Percentiles rank a stretch among this genome's conserved stretches.
Evolutionary conservation across 2,113 vertebrate genomes (phyloP).

Genomic region (Pseudorasbora parva): DNA sequence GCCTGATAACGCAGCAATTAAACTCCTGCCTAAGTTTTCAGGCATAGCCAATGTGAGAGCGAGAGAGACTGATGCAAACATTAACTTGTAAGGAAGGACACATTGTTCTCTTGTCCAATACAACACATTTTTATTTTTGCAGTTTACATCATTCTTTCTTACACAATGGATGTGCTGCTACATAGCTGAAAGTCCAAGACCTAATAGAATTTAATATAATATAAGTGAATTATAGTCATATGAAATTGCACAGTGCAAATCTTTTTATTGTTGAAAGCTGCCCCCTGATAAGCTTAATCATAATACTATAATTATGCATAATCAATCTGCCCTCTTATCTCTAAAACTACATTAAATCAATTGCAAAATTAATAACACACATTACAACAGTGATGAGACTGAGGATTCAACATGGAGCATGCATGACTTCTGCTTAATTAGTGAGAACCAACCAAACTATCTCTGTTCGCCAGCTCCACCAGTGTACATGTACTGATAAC

Average conservation of each 20-base stretch:
- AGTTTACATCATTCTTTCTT: slow-evolving; percentile 52
- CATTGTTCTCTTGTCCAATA: slow-evolving; percentile 60
- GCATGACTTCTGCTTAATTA: slow-evolving; percentile 1
- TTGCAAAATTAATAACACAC: background rate
- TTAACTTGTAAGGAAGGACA: slow-evolving; percentile 43
- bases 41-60: too few relatives aligned
- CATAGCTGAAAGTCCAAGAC: background rate
- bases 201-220: slow-evolving; percentile 1
- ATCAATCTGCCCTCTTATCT: background rate
- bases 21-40: too few relatives aligned
- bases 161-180: slow-evolving; percentile 9
- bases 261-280: background rate
- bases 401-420: background rate
- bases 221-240: background rate
- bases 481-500: background rate
- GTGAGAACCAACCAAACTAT: background rate
- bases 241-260: background rate
- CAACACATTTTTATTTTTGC: slow-evolving; percentile 12
- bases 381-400: background rate
- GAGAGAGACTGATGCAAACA: slow-evolving; percentile 44
- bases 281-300: background rate
- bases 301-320: background rate
- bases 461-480: slow-evolving; percentile 26
- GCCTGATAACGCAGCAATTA: too few relatives aligned
- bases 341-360: slow-evolving; percentile 2